Conservation (phyloP, 2,113 vertebrate genomes). For the Nycticebus coucang region DNA sequence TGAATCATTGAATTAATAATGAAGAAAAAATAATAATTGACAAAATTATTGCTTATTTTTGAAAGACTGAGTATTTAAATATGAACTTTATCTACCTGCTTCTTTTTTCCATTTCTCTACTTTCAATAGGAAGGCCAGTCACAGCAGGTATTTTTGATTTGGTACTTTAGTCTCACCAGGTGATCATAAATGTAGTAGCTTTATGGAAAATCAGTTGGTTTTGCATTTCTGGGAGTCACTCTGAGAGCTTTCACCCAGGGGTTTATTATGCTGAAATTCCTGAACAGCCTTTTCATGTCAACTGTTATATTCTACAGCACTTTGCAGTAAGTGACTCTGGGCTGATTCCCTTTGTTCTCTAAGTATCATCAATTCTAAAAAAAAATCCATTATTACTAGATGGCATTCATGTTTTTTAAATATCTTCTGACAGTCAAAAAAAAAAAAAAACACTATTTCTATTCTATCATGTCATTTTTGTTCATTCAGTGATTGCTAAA, state of each 20-base stretch:
- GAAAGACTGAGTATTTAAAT: neutral
- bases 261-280: conserved; percentile 69
- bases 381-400: conserved; percentile 26
- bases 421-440: conserved; percentile 64
- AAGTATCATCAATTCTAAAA: conserved; percentile 69
- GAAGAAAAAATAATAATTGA: neutral
- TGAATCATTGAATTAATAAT: neutral
- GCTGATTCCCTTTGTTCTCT: conserved; percentile 70
- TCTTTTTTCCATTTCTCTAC: neutral
- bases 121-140: conserved; percentile 43
- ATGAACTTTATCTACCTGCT: neutral
- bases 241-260: conserved; percentile 50
- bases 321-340: conserved; percentile 63
- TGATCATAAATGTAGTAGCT: conserved; percentile 54
- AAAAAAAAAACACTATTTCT: conserved; percentile 20
- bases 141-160: conserved; percentile 65
- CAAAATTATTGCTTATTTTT: neutral
- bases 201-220: conserved; percentile 50
- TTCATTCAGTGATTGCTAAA: conserved; percentile 44
- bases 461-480: conserved; percentile 41
- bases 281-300: conserved; percentile 76
- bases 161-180: conserved; percentile 50
- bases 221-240: conserved; percentile 42
- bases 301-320: neutral
- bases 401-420: conserved; percentile 68